phyloP scores from a whole-genome alignment of 53 echinoderm and acorn worm species.

The Echinarachnius parma region DNA sequence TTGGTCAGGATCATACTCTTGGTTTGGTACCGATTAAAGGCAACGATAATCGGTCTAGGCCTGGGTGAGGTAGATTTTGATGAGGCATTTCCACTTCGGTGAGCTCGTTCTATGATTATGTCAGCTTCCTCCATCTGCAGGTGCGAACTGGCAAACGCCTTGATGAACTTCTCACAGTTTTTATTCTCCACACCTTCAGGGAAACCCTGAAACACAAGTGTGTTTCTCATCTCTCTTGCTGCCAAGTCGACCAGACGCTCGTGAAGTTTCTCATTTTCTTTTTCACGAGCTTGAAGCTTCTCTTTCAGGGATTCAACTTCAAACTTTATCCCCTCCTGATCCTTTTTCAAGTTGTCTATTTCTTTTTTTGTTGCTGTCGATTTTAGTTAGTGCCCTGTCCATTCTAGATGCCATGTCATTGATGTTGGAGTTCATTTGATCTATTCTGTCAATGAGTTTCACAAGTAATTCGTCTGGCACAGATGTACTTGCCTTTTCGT shows the following conservation, averaged over 20 bases:
- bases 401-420: too few species aligned
- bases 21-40: constrained; percentile 25
- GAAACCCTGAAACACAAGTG: constrained; percentile 7
- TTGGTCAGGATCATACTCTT: constrained; percentile 30
- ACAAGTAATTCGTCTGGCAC: too few species aligned
- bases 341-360: too few species aligned
- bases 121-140: neutral
- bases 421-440: too few species aligned
- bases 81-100: constrained; percentile 13
- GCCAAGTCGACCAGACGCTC: constrained; percentile 12
- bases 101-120: constrained; percentile 10
- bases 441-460: too few species aligned
- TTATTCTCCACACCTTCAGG: constrained; percentile 4
- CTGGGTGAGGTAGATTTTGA: too few species aligned
- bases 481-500: too few species aligned
- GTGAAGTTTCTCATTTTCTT: constrained; percentile 14
- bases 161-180: constrained; percentile 5
- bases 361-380: too few species aligned
- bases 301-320: too few species aligned
- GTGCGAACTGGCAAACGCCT: constrained; percentile 4
- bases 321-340: too few species aligned
- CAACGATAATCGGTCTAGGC: constrained; percentile 28
- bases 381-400: too few species aligned
- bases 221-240: constrained; percentile 7
- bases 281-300: neutral